Base-by-base conservation (phyloP, 2,113 vertebrate species). In the Strix aluco region DNA sequence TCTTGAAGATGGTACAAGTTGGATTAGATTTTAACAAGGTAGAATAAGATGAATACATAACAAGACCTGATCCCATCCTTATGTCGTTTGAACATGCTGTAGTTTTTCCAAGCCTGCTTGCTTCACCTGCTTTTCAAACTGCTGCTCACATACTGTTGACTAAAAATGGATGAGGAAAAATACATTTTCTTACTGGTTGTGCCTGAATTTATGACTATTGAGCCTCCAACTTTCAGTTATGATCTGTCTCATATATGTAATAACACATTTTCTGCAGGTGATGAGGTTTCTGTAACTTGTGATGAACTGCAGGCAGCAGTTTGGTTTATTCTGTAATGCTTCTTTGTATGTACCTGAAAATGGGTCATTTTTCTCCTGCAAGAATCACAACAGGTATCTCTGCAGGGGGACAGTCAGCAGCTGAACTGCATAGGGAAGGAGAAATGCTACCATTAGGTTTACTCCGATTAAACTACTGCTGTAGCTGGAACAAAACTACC, bases 311-410 rank as follows among this genome's bases (percentile, higher is more conserved):
- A 93, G 89, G 85, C 83, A 87, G 77, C 81, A 54, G 77, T 89
- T 94, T 78, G 75, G 91, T 97, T 96, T 94, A 97, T 97, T 97
- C 96, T 86, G 83, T 91, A 91, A 86, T 95, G 91, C 92, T 94
- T 83, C 95, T 96, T 97, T 97, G 87, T 73, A 81, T 97, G 95
- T 93, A 91, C 95, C 93, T 95, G 97, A 95, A 97, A 97, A 96
- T 94, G 94, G 92, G 92, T 95, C 90, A 97, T 97, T 97, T 97
- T 97, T 97, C 94, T 97, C 92, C 80, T 86, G 73, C 73, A 94
- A 91, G 94, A 96, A 97, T 95, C 95, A 77, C 97, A 96, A 94
- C 95, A 90, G 97, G 94, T 96, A 92, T 96, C 94, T 97, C 94
- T 86, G 79, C 95, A 90, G 92, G 96, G 94, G 74, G 49, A 92